Conservation (phyloP, 2,888 invertebrate genomes). For the Cepaea hortensis region DNA sequence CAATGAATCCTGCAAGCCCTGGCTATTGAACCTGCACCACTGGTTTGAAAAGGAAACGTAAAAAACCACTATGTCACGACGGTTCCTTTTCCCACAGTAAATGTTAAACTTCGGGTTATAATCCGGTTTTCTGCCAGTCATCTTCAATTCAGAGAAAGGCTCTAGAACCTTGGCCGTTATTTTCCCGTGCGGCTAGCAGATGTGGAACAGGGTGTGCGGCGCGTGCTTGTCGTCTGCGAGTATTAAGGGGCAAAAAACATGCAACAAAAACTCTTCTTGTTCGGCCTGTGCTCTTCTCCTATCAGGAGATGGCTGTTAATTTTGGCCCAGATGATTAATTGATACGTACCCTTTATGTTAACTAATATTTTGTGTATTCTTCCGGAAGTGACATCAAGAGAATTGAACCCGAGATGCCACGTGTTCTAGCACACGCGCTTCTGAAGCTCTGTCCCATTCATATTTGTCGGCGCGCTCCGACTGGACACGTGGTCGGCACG, state of each 20-base stretch:
- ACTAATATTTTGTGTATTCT: constrained; percentile 38
- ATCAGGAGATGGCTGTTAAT: constrained; percentile 26
- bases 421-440: constrained; percentile 25
- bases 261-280: constrained; percentile 12
- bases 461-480: constrained; percentile 41
- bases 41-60: too few relatives aligned
- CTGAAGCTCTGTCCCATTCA: constrained; percentile 16
- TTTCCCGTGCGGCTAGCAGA: constrained; percentile 27
- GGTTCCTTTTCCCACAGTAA: background rate
- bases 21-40: too few relatives aligned
- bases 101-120: background rate
- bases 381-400: constrained; percentile 33
- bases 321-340: constrained; percentile 39
- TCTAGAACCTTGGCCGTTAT: background rate
- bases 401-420: constrained; percentile 27
- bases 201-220: constrained; percentile 17
- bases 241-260: constrained; percentile 3
- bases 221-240: background rate
- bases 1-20: too few relatives aligned
- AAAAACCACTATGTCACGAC: too few relatives aligned
- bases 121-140: background rate
- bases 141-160: background rate
- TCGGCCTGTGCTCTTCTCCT: background rate
- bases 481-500: constrained; percentile 48
- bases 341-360: constrained; percentile 39